Conservation (phyloP, 2,113 vertebrate species). For the Herpetotheres cachinnans region DNA sequence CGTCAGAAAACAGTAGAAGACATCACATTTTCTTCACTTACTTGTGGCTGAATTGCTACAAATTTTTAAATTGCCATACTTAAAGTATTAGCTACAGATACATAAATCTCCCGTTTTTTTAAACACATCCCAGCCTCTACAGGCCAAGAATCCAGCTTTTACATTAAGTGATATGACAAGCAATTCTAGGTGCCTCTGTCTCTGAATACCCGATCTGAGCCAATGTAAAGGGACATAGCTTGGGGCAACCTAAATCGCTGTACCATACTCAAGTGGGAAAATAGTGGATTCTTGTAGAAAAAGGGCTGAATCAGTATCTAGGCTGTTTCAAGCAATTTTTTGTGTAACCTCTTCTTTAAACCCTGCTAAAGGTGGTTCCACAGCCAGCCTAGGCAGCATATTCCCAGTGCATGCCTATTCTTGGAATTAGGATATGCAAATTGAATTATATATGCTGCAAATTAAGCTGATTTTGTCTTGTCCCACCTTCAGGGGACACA, state of each 20-base stretch:
- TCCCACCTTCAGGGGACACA: neutral
- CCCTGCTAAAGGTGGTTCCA: neutral
- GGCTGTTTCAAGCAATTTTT: neutral
- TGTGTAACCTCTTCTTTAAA: neutral
- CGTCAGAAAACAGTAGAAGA: constrained; percentile 21
- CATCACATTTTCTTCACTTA: constrained; percentile 15
- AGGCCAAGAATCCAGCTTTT: constrained; percentile 6
- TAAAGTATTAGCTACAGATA: constrained; percentile 55
- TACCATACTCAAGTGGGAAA: neutral
- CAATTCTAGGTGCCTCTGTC: neutral
- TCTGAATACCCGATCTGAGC: neutral
- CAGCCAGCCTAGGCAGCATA: neutral
- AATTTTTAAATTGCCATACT: constrained; percentile 37
- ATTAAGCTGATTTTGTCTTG: constrained; percentile 18
- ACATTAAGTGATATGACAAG: constrained; percentile 1
- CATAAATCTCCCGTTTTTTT: constrained; percentile 5
- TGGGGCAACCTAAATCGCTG: neutral
- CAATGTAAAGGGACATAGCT: neutral
- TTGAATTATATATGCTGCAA: constrained; percentile 30
- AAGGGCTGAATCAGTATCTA: neutral
- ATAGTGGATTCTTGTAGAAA: neutral
- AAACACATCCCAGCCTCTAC: neutral
- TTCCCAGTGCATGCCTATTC: constrained; percentile 38
- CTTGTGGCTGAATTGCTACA: constrained; percentile 9
- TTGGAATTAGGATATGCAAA: constrained; percentile 39